Conservation (phyloP, 2,888 invertebrate genomes). For the Xestia xanthographa region DNA sequence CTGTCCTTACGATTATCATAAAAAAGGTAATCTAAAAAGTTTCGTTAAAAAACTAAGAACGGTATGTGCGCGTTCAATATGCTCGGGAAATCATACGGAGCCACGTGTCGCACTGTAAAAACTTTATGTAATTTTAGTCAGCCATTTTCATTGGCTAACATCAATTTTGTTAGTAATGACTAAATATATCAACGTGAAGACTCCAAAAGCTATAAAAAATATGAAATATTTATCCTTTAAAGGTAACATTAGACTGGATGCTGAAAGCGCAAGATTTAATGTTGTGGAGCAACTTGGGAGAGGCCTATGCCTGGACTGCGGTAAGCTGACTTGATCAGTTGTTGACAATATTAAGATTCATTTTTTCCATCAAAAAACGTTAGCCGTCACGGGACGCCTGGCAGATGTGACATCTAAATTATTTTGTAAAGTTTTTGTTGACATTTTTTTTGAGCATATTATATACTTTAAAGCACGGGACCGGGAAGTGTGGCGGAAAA, state of each 20-base stretch:
- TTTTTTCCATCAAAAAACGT: not conserved
- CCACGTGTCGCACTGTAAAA: constrained; percentile 71
- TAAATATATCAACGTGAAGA: not conserved
- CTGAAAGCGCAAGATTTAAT: not conserved
- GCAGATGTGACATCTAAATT: too few relatives aligned
- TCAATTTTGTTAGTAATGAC: not conserved
- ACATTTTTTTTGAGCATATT: too few relatives aligned
- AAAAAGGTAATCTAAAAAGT: constrained; percentile 56
- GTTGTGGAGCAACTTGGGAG: not conserved
- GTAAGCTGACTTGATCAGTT: not conserved
- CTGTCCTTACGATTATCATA: constrained; percentile 54
- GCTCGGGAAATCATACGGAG: constrained; percentile 70
- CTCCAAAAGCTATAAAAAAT: not conserved
- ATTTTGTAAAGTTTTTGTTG: too few relatives aligned
- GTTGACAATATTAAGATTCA: not conserved
- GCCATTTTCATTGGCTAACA: not conserved
- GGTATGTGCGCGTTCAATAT: constrained; percentile 74
- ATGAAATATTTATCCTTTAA: not conserved
- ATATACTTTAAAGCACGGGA: too few relatives aligned
- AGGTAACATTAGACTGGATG: not conserved
- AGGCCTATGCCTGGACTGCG: not conserved
- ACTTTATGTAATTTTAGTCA: constrained; percentile 13
- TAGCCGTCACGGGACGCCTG: too few relatives aligned
- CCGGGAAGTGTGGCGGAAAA: too few relatives aligned
- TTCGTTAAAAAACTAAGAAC: constrained; percentile 59